Percentiles rank a stretch among this genome's conserved stretches.
phyloP scores from a whole-genome alignment of 2,113 vertebrate genomes.

The Columba livia region DNA sequence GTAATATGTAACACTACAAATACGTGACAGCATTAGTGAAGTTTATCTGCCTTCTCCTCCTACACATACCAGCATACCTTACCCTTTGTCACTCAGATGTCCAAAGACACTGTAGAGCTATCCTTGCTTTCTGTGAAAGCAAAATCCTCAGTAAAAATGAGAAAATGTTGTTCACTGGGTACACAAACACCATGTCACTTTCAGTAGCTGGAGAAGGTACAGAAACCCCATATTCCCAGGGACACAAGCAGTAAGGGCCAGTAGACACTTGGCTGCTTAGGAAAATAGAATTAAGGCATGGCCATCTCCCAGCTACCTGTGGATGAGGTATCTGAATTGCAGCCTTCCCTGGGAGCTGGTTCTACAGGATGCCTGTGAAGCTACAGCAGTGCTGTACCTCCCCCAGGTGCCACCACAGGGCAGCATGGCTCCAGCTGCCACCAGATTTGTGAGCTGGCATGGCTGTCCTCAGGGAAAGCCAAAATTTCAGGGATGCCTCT shows the following conservation, averaged over 20 bases:
- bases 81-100: background rate
- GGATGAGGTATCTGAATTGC: background rate
- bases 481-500: background rate
- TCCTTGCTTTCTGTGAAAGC: background rate
- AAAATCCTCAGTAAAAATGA: background rate
- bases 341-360: background rate
- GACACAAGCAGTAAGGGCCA: background rate
- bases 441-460: background rate
- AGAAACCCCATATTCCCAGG: background rate
- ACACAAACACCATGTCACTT: background rate
- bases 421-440: background rate
- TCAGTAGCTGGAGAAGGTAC: background rate
- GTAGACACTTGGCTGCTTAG: background rate
- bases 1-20: background rate
- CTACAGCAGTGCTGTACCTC: background rate
- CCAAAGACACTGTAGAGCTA: background rate
- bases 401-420: too few species aligned
- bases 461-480: background rate
- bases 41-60: background rate
- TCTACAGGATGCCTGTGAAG: background rate
- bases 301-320: background rate
- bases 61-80: background rate
- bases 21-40: background rate
- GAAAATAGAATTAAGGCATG: background rate
- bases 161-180: background rate